Evolutionary conservation across 2,113 vertebrate species (phyloP).

Genomic region (Cairina moschata): DNA sequence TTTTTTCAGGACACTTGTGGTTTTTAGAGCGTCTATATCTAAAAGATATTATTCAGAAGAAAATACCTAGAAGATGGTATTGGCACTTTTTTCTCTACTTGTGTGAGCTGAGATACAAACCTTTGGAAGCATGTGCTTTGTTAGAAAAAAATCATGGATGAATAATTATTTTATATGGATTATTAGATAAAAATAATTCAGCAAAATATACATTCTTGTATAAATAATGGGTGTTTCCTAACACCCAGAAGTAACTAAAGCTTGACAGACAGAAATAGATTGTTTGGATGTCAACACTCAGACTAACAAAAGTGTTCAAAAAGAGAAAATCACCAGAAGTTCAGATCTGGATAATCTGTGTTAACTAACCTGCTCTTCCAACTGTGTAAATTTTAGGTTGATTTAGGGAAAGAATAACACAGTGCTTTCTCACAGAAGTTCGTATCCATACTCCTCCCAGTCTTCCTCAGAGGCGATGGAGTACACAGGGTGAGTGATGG

Average conservation of each 20-base stretch:
- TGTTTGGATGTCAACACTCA: background rate
- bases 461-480: background rate
- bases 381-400: background rate
- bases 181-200: background rate
- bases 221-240: background rate
- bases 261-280: background rate
- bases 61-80: background rate
- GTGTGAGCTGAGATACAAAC: background rate
- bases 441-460: background rate
- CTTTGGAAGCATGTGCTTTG: background rate
- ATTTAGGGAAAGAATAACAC: background rate
- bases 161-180: background rate
- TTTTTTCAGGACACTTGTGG: background rate
- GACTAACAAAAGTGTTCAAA: background rate
- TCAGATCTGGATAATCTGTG: background rate
- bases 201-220: background rate
- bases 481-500: accelerated
- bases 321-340: background rate
- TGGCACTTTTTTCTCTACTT: background rate
- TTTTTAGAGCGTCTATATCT: background rate
- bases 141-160: background rate
- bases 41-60: background rate
- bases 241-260: background rate
- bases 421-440: background rate
- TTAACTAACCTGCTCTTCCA: background rate